A percentile compares a stretch with the other conserved stretches of the same genome.
Conservation (phyloP, 2,888 invertebrate species). For the Rhogogaster chlorosoma region DNA sequence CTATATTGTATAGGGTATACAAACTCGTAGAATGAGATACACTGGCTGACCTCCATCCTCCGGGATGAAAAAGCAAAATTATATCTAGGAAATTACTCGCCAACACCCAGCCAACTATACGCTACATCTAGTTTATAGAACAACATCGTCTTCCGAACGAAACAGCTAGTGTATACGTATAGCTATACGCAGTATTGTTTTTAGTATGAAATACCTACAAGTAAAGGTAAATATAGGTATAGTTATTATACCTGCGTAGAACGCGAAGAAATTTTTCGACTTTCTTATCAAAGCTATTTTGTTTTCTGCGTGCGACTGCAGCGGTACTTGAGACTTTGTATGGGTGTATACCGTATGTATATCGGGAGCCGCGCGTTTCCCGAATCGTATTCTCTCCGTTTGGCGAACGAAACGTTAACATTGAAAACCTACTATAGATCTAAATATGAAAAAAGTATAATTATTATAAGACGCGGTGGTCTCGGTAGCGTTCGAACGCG, state of each 20-base stretch:
- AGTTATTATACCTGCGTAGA: not conserved
- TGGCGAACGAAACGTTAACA: not conserved
- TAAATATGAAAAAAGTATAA: not conserved
- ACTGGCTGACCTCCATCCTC: constrained; percentile 46
- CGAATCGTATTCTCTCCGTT: too few relatives aligned
- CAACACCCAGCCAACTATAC: constrained; percentile 26
- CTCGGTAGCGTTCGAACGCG: not conserved
- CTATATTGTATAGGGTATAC: not conserved
- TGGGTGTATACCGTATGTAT: too few relatives aligned
- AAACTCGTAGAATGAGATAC: constrained; percentile 32
- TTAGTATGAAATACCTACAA: not conserved
- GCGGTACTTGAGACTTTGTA: too few relatives aligned
- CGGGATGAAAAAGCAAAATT: constrained; percentile 39
- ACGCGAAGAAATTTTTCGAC: not conserved
- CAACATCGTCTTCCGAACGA: constrained; percentile 12
- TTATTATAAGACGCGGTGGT: not conserved
- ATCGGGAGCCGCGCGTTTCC: not conserved
- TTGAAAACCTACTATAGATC: not conserved
- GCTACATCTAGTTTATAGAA: constrained; percentile 15
- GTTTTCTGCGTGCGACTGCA: not conserved
- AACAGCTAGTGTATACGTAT: not conserved
- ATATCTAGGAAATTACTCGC: constrained; percentile 47
- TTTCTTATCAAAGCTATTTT: not conserved
- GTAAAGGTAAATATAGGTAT: not conserved
- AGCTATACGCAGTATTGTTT: not conserved